Conservation (phyloP, 2,888 invertebrate genomes). For the Erebia epiphron region DNA sequence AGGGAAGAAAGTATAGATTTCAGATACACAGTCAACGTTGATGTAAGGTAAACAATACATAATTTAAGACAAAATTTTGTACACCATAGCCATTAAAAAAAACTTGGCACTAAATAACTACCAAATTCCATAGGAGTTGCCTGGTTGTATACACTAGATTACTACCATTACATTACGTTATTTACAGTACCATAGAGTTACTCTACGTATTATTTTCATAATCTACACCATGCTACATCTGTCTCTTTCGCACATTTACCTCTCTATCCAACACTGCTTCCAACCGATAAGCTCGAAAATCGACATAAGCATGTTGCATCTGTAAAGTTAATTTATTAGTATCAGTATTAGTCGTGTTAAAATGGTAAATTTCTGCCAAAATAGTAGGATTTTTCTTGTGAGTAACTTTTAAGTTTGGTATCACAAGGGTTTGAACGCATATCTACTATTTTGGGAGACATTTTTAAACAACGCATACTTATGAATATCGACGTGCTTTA, state of each 20-base stretch:
- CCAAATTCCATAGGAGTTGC: neutral
- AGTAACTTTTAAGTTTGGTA: neutral
- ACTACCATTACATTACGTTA: constrained; percentile 5
- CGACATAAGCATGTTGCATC: constrained; percentile 83
- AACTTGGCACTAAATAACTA: neutral
- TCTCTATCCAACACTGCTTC: constrained; percentile 84
- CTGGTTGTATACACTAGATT: neutral
- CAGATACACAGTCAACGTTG: neutral
- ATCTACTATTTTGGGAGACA: constrained; percentile 16
- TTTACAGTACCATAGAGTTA: constrained; percentile 2
- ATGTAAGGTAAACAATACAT: too few relatives aligned
- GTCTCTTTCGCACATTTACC: constrained; percentile 83
- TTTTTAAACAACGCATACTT: neutral
- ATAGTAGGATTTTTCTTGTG: neutral
- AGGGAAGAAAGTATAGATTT: neutral
- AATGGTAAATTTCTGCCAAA: constrained; percentile 34
- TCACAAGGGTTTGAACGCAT: neutral
- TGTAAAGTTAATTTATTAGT: constrained; percentile 71
- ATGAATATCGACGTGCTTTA: neutral
- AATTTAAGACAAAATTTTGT: too few relatives aligned
- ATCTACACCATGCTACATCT: constrained; percentile 51
- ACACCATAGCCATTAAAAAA: too few relatives aligned
- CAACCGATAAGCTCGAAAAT: constrained; percentile 83
- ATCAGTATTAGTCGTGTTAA: constrained; percentile 55
- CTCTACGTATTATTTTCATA: neutral